phyloP scores from a whole-genome alignment of 2,888 invertebrate species.

The Ennomos quercinarius region DNA sequence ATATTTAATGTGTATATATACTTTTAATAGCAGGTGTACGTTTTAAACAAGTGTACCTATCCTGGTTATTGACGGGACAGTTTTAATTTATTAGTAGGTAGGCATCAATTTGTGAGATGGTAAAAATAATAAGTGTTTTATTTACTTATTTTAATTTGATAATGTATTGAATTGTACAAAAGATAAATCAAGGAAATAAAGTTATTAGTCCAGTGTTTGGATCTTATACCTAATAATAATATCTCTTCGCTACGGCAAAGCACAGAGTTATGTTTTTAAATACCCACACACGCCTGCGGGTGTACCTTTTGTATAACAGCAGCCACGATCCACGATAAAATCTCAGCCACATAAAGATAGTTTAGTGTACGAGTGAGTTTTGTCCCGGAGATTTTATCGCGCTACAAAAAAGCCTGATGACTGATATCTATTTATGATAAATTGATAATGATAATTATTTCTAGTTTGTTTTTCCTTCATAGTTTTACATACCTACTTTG shows the following conservation, averaged over 20 bases:
- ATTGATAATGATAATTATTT: constrained; percentile 38
- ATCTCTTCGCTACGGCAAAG: background rate
- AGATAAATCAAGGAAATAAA: constrained; percentile 11
- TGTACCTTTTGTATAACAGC: constrained; percentile 26
- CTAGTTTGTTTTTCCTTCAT: constrained; percentile 38
- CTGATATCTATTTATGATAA: constrained; percentile 41
- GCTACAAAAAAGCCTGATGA: constrained; percentile 43
- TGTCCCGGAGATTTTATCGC: constrained; percentile 43
- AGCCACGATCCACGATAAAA: constrained; percentile 35
- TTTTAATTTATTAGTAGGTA: constrained; percentile 19
- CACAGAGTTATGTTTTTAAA: constrained; percentile 10
- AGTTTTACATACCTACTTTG: constrained; percentile 46
- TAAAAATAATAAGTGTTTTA: constrained; percentile 17
- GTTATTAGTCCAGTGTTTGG: constrained; percentile 17
- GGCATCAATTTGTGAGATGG: constrained; percentile 1
- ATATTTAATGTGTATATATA: background rate
- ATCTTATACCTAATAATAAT: constrained; percentile 9
- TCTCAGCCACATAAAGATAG: constrained; percentile 28
- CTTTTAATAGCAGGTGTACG: too few relatives aligned
- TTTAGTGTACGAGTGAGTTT: constrained; percentile 32
- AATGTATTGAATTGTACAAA: constrained; percentile 20
- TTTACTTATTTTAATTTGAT: constrained; percentile 18
- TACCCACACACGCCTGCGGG: constrained; percentile 11
- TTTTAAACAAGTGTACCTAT: too few relatives aligned
- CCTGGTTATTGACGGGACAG: constrained; percentile 3